These are phyloP conservation scores for Trachops cirrhosus DNA, from an alignment of 2,797 vertebrate species.

Conservation along the genomic window DNA sequence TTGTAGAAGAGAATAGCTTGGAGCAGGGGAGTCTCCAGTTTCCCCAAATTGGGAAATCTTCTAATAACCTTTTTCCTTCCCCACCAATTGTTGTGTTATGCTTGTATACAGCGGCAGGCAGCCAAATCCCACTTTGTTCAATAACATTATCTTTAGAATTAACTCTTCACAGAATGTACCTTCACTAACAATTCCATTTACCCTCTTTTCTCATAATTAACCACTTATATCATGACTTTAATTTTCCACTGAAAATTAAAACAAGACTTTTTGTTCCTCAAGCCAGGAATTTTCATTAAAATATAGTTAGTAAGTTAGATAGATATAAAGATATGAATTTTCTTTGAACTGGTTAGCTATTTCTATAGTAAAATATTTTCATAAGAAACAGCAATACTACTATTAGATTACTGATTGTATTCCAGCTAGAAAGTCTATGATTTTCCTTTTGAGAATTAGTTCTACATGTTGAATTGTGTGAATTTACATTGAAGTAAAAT, in stretches of 20 bases:
- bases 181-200: neutral
- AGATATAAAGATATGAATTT: neutral
- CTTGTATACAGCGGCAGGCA: neutral
- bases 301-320: neutral
- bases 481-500: constrained; percentile 32
- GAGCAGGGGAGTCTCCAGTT: neutral
- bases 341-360: neutral
- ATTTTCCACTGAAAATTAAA: neutral
- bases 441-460: constrained; percentile 11
- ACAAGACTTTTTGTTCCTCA: neutral
- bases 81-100: neutral
- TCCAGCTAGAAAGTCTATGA: neutral
- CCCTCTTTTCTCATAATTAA: neutral
- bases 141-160: neutral
- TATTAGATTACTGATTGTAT: neutral
- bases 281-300: neutral
- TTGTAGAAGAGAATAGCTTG: neutral
- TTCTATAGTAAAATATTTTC: neutral
- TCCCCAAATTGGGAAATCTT: neutral
- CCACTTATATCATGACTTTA: neutral
- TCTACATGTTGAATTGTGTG: neutral
- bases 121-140: neutral
- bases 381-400: neutral
- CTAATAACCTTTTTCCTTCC: neutral
- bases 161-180: neutral